A percentile compares a stretch with the other conserved stretches of the same genome.
Evolutionary conservation across 1,140 invertebrate genomes (phyloP).

Genomic region (Idris sp.): DNA sequence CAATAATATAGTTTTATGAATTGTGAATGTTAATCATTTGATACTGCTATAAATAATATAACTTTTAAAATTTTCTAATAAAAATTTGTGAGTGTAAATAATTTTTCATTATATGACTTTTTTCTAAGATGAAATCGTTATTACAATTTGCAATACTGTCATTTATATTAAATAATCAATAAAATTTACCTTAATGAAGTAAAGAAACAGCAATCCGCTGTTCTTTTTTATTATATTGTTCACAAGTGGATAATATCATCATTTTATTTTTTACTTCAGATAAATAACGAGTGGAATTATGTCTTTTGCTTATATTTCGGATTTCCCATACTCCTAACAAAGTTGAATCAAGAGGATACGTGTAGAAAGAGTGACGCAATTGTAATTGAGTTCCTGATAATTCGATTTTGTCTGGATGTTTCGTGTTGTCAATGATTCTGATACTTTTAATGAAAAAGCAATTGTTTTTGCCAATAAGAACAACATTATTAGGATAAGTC

Average conservation of each 20-base stretch:
- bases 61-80: too few relatives aligned
- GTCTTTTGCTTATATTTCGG: not conserved
- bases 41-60: too few relatives aligned
- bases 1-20: too few relatives aligned
- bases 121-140: too few relatives aligned
- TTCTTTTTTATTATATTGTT: not conserved
- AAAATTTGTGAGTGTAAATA: too few relatives aligned
- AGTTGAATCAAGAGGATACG: constrained; percentile 2
- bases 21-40: too few relatives aligned
- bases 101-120: too few relatives aligned
- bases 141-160: too few relatives aligned
- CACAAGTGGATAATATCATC: not conserved
- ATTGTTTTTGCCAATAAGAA: not conserved
- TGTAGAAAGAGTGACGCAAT: not conserved
- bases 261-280: not conserved
- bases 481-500: constrained; percentile 11
- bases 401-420: not conserved
- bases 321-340: constrained; percentile 6
- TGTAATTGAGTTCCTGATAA: not conserved
- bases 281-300: not conserved
- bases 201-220: not conserved
- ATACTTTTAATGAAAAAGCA: constrained; percentile 9
- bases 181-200: constrained; percentile 3
- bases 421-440: not conserved
- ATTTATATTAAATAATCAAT: too few relatives aligned